Percentiles rank a stretch among this genome's conserved stretches.
Evolutionary conservation across 30 jellyfish, hydroid and myxozoan species (phyloP).

Genomic region (Clytia hemisphaerica): DNA sequence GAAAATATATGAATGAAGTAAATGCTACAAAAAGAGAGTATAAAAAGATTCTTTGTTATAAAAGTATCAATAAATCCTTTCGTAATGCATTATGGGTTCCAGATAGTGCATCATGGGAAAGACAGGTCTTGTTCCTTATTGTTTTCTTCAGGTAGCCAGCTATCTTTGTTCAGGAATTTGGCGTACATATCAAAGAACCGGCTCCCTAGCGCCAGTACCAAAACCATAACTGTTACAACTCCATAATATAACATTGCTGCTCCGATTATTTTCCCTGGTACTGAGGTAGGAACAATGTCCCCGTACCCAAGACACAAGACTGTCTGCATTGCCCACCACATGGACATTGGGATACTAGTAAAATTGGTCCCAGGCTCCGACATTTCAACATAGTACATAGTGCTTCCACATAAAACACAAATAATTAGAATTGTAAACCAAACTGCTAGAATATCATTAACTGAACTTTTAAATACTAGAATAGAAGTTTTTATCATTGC

Average conservation of each 20-base stretch:
- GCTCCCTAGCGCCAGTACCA: conserved; percentile 66
- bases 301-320: conserved; percentile 72
- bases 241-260: conserved; percentile 47
- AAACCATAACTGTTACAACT: conserved; percentile 48
- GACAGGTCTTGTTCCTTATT: too few species aligned
- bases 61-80: too few species aligned
- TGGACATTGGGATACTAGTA: conserved; percentile 71
- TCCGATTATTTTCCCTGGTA: conserved; percentile 56
- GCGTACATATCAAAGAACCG: conserved; percentile 43
- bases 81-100: too few species aligned
- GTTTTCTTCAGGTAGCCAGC: background rate
- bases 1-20: too few species aligned
- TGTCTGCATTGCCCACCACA: conserved; percentile 96
- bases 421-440: conserved; percentile 35
- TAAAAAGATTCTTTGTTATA: too few species aligned
- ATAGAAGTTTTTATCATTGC: conserved; percentile 19
- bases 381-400: conserved; percentile 46
- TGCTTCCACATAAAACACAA: conserved; percentile 42
- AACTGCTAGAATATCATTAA: conserved; percentile 34
- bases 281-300: conserved; percentile 55
- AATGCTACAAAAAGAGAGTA: too few species aligned
- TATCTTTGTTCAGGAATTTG: background rate
- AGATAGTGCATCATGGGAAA: too few species aligned
- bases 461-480: conserved; percentile 23
- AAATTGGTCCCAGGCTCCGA: conserved; percentile 28